Base-by-base conservation (phyloP, 1,140 invertebrate genomes). In the Carcinoscorpius rotundicauda region DNA sequence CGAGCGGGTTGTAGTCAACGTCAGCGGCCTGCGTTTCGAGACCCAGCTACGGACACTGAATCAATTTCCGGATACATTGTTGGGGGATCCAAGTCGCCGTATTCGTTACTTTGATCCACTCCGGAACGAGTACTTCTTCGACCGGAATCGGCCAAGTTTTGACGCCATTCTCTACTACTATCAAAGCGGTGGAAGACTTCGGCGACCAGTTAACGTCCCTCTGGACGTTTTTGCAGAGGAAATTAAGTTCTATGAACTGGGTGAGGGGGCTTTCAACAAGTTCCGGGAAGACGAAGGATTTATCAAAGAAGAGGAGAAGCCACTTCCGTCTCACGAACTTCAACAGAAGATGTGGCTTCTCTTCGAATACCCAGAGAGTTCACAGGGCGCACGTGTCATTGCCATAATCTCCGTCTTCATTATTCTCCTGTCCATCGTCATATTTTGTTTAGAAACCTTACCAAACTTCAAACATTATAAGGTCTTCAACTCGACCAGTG, bases 101-200 rank as follows among this genome's bases (percentile, higher is more conserved):
- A 72, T 72, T 51, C 68, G 72, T 78, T 98, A 96, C 82, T 99
- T 96, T 82, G 95, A 98, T 83, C 91, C 94, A 67, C 82, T 97
- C 73, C 85, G 91, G 78, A 98, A 98, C 84, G 97, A 99, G 82
- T 99, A 98, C 82, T 99, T 99, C 83, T 98, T 99, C 83, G 97
- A 99, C 82, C 85, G 97, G 75, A 98, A 98, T 84, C 85, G 97
- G 78, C 92, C 93, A 76, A 93, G 91, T 77, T 96, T 95, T 81
- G 92, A 95, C 83, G 92, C 97, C 78, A 98, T 99, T 81, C 86
- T 99, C 72, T 98, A 99, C 79, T 99, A 98, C 80, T 99, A 99
- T 81, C 97, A 99, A 81, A 98, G 94, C 78, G 89, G 95, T 69
- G 97, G 97, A 67, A 84, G 95, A 73, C 85, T 99, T 69, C 85